Evolutionary conservation across 1,140 invertebrate species (phyloP).

Genomic region (Littorina saxatilis): DNA sequence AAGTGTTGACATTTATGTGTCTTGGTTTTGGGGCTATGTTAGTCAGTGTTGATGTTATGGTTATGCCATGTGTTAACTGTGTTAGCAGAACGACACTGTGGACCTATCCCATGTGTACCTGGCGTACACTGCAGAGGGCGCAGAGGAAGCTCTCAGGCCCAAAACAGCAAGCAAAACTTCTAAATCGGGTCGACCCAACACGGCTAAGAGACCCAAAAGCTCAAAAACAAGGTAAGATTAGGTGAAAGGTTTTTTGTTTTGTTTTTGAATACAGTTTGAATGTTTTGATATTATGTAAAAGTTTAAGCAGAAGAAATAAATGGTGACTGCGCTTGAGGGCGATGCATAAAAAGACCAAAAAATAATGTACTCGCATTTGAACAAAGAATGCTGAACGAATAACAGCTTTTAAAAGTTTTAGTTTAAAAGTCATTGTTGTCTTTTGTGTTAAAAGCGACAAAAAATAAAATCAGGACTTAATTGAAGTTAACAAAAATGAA

Average conservation of each 20-base stretch:
- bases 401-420: no score
- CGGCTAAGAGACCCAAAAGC: slow-evolving; percentile 72
- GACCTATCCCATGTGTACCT: slow-evolving; percentile 76
- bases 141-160: slow-evolving; percentile 64
- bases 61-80: no score
- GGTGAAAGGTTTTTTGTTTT: no score
- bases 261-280: neutral
- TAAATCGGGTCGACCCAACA: slow-evolving; percentile 72
- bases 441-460: no score
- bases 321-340: neutral
- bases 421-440: no score
- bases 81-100: slow-evolving; percentile 58
- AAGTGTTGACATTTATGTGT: no score
- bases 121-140: slow-evolving; percentile 76
- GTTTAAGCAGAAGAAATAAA: neutral
- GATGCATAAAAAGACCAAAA: neutral
- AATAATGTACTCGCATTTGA: no score
- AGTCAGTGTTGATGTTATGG: no score
- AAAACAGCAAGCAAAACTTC: slow-evolving; percentile 60
- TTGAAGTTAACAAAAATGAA: no score
- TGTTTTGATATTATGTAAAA: neutral
- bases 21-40: no score
- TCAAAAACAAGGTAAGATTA: slow-evolving; percentile 68
- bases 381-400: no score
- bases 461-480: no score